phyloP scores from a whole-genome alignment of 2,888 invertebrate genomes.

The Pterobdella sp. region DNA sequence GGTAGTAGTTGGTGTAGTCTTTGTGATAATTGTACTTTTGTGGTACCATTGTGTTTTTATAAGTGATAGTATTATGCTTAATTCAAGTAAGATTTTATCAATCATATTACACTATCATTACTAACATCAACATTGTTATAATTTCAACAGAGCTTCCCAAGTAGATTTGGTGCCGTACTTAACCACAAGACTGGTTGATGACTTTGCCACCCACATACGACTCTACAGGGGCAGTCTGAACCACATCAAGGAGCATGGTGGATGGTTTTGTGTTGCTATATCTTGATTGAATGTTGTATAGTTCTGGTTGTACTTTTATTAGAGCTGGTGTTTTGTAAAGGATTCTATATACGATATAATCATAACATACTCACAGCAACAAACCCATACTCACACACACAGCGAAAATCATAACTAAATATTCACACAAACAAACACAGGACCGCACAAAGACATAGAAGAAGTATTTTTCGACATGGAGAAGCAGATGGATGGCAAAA shows the following conservation, averaged over 20 bases:
- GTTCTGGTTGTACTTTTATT: background rate
- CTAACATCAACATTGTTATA: background rate
- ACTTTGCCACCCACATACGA: conserved; percentile 78
- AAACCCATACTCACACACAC: background rate
- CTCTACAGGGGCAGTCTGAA: conserved; percentile 69
- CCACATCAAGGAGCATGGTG: conserved; percentile 49
- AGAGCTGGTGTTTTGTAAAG: background rate
- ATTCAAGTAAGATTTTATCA: background rate
- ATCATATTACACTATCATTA: background rate
- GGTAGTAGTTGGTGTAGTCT: too few species aligned
- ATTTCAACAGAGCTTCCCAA: conserved; percentile 60
- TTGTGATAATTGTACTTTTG: too few species aligned
- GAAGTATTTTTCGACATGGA: conserved; percentile 82
- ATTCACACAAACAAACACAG: conserved; percentile 36
- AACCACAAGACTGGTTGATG: conserved; percentile 75
- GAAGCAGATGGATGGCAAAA: conserved; percentile 72
- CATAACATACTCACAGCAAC: background rate
- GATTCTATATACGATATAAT: background rate
- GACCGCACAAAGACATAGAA: conserved; percentile 55
- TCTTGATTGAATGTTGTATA: background rate
- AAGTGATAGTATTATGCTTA: background rate
- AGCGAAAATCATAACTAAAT: background rate
- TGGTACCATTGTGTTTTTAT: background rate
- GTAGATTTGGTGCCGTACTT: conserved; percentile 83
- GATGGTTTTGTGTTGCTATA: conserved; percentile 38